Evolutionary conservation across 2,113 vertebrate species (phyloP).

Genomic region (Pteropus alecto): DNA sequence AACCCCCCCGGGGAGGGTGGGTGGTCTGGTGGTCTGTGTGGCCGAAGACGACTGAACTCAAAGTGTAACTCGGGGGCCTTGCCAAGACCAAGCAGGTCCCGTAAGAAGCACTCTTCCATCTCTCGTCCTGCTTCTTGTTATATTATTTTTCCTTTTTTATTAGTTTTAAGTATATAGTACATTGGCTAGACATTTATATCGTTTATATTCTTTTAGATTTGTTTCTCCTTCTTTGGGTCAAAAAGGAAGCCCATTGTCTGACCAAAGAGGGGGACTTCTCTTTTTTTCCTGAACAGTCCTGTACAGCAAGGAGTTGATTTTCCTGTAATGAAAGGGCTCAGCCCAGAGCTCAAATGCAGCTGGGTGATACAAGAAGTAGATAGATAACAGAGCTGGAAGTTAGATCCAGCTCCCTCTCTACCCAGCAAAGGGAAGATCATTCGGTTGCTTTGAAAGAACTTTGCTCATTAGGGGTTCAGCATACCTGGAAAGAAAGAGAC

Average conservation of each 20-base stretch:
- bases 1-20: not conserved
- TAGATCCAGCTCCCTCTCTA: not conserved
- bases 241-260: not conserved
- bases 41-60: not conserved
- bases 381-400: not conserved
- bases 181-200: too few species aligned
- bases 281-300: not conserved
- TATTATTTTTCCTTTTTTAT: not conserved
- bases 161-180: too few species aligned
- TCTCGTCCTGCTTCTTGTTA: not conserved
- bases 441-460: not conserved
- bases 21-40: too few species aligned
- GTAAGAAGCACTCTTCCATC: not conserved
- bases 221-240: not conserved
- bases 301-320: fast-evolving
- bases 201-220: not conserved
- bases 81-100: not conserved
- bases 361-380: not conserved
- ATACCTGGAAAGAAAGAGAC: not conserved
- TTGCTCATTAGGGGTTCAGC: not conserved
- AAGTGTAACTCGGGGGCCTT: fast-evolving
- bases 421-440: not conserved
- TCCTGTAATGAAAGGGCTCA: not conserved
- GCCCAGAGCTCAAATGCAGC: not conserved
- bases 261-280: not conserved